Conservation (phyloP, 2,113 vertebrate genomes). For the Pandion haliaetus region DNA sequence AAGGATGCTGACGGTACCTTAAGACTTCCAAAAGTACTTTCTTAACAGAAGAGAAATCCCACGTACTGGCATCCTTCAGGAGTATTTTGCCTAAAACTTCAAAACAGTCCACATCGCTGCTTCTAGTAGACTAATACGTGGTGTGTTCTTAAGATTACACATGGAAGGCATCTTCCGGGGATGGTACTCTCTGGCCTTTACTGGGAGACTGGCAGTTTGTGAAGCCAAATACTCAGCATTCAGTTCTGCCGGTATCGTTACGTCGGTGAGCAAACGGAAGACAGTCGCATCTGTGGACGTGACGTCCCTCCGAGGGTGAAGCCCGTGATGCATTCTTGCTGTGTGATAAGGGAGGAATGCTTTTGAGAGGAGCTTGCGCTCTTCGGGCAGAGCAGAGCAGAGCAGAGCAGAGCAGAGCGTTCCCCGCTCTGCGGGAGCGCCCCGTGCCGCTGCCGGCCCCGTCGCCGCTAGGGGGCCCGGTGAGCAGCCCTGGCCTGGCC, state of each 20-base stretch:
- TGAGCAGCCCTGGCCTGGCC: neutral
- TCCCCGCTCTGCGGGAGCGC: too few relatives aligned
- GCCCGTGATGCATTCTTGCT: neutral
- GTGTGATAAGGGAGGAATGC: neutral
- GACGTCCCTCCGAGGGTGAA: neutral
- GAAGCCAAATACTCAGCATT: accelerated
- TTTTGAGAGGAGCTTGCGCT: neutral
- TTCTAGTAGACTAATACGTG: accelerated
- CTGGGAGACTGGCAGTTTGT: accelerated
- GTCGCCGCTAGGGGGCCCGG: neutral
- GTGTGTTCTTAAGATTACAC: accelerated
- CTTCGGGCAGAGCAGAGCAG: too few relatives aligned
- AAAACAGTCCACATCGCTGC: accelerated
- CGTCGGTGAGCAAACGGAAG: neutral
- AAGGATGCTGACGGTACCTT: neutral
- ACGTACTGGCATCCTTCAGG: neutral
- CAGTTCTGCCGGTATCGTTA: accelerated
- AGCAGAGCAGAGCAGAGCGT: too few relatives aligned
- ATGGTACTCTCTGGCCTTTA: neutral
- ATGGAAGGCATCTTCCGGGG: neutral
- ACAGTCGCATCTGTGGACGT: accelerated
- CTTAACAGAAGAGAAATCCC: neutral
- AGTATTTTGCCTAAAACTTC: neutral
- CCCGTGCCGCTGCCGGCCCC: neutral
- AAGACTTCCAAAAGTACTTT: neutral